phyloP scores from a whole-genome alignment of 2,797 vertebrate species.

The Antrozous pallidus region DNA sequence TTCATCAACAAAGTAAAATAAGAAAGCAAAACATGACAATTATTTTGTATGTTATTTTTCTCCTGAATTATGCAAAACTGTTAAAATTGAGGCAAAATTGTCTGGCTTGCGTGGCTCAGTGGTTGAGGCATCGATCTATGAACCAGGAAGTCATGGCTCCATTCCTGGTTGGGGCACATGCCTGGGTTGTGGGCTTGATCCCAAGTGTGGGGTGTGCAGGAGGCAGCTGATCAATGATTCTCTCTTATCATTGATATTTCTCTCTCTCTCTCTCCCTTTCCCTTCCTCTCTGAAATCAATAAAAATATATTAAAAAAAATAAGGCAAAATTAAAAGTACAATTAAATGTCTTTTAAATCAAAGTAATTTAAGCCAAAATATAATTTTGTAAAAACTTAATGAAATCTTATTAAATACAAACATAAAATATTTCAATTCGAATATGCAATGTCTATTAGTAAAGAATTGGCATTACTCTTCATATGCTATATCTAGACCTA shows the following conservation, averaged over 20 bases:
- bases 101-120: too few species aligned
- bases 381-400: conserved; percentile 6
- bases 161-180: too few species aligned
- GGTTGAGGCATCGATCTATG: too few species aligned
- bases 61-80: conserved; percentile 8
- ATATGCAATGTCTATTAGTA: neutral
- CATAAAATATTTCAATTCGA: conserved; percentile 10
- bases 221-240: too few species aligned
- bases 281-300: too few species aligned
- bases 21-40: conserved; percentile 31
- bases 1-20: conserved; percentile 44
- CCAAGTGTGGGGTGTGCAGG: too few species aligned
- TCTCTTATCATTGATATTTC: too few species aligned
- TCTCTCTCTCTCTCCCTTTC: too few species aligned
- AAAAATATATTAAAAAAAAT: neutral
- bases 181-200: too few species aligned
- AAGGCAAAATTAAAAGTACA: neutral
- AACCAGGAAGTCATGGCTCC: too few species aligned
- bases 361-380: neutral
- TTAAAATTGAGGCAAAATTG: neutral
- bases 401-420: neutral
- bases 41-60: conserved; percentile 14
- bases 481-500: neutral
- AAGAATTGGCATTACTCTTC: neutral
- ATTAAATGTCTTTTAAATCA: neutral